Evolutionary conservation across 2,113 vertebrate species (phyloP), one percentile per base, ranked within the genome.

Genomic region (Caretta caretta): DNA sequence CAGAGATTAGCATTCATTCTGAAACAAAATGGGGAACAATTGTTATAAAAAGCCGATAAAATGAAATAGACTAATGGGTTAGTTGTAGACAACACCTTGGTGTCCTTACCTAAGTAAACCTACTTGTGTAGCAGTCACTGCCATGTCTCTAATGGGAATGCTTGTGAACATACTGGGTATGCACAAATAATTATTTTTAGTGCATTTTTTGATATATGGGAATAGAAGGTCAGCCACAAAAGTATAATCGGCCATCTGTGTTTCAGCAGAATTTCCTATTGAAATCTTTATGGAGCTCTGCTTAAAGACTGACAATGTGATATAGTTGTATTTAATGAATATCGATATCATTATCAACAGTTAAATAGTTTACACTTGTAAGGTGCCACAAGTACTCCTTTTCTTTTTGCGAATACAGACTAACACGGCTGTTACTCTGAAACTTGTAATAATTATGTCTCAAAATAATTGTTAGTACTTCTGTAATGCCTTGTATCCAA

Each of bases 1-100:
- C 87, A 57, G 0, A 1, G 42, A 93, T 98, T 98, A 97, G 96
- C 97, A 96, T 97, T 95, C 95, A 51, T 92, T 98, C 97, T 96
- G 97, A 97, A 98, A 97, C 87, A 95, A 98, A 97, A 56, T 90
- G 94, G 91, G 96, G 96, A 98, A 85, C 92, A 94, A 10, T 24
- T 0, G 0, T 0, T 20, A 50, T 8, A 65, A 57, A 79, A 94
- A 27, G 14, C 2, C 2, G 56, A 5, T 13, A 1, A 9, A 85
- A 31, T 8, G 10, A 38, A 49, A 17, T 2, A 0, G 83, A 7
- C 49, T 1, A 1, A 4, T 49, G 72, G 3, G 57, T 38, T 79
- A 69, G 91, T 69, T 53, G n/a, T 9, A 81, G 90, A 5, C 69
- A 65, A 51, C n/a, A 13, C 4, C n/a, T 57, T 72, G 56, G 46